Base-by-base conservation (phyloP, 1,140 invertebrate genomes). In the Cyclargus thomasi region DNA sequence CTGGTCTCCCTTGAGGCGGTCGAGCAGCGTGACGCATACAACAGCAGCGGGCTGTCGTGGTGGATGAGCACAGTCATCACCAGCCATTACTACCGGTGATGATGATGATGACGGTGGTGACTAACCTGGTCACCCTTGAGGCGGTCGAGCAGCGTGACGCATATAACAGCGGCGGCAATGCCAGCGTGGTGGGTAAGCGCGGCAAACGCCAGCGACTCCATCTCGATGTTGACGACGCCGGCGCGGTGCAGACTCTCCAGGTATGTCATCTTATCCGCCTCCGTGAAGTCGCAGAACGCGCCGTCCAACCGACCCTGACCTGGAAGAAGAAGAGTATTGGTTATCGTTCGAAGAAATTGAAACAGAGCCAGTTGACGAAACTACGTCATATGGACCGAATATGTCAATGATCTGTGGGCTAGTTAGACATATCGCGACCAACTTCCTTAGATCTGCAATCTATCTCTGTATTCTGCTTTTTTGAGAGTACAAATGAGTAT, bases 201-300 rank as follows among this genome's bases (percentile, higher is more conserved):
- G 0, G 97, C 96, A 84, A 99, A 99, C 22, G 95, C 94, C 0
- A 97, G 90, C 0, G 95, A 95, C 90, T 99, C 99, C 98, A 99
- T 99, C 92, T 99, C 99, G 74, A 99, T 99, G 85, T 99, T 99
- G 0, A 96, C 93, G 3, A 99, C 95, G 1, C 97, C 97, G 20
- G 93, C 86, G 18, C 95, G 92, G 53, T 95, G 93, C 64, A 99
- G 81, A 69, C 94, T 93, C 39, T 94, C 92, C 65, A 99, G 89
- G 79, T 97, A 99, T 16, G 94, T 94, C 92, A 97, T 94, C 90
- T 99, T 99, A 62, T 99, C 98, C 0, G 92, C 89, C 83, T 97
- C 95, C 1, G 93, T 95, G 88, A 97, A 99, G 68, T 99, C 97
- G 87, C 98, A 99, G 90, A 99, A 99, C 5, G 98, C 97, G 1